Conservation (phyloP, 2,113 vertebrate genomes). For the Camelus bactrianus region DNA sequence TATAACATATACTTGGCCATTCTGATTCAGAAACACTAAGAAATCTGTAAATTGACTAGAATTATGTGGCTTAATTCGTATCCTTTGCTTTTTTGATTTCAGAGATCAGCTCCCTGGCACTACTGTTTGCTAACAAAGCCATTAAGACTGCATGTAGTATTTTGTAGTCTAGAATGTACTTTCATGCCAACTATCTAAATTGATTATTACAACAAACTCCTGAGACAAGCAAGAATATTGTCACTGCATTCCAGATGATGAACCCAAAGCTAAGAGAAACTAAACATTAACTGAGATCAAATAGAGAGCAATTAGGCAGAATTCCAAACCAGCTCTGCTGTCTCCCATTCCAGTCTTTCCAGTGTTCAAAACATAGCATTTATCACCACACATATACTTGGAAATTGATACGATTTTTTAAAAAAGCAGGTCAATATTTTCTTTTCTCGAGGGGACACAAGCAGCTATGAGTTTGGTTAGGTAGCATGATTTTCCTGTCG, state of each 20-base stretch:
- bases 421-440: not conserved
- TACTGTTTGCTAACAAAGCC: not conserved
- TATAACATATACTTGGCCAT: not conserved
- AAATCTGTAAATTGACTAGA: not conserved
- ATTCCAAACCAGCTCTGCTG: not conserved
- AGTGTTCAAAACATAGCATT: not conserved
- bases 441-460: not conserved
- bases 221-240: not conserved
- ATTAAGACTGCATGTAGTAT: not conserved
- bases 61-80: not conserved
- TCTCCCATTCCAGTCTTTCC: not conserved
- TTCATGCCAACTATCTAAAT: not conserved
- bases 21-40: not conserved
- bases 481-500: not conserved
- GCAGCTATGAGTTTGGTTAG: not conserved
- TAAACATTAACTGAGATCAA: not conserved
- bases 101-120: not conserved
- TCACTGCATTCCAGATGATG: not conserved
- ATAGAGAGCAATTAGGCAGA: not conserved
- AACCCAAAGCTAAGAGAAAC: constrained; percentile 18
- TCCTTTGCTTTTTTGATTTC: not conserved
- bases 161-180: not conserved
- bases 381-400: not conserved
- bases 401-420: not conserved
- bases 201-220: not conserved